phyloP scores from a whole-genome alignment of 2,113 vertebrate genomes.

The Vulpes lagopus region DNA sequence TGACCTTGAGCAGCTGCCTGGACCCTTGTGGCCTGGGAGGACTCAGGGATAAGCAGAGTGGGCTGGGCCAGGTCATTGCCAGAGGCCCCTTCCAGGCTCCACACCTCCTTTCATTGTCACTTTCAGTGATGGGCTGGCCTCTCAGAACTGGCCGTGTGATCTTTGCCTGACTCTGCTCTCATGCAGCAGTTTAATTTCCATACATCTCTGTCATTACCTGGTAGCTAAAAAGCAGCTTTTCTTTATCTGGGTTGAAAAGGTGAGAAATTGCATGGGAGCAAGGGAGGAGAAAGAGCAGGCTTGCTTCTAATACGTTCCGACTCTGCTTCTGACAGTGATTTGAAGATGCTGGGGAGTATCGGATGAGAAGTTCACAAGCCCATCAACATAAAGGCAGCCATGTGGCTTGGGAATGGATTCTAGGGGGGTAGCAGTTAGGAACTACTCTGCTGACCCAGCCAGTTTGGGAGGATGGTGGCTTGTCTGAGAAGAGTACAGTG shows the following conservation, averaged over 20 bases:
- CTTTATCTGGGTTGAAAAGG: background rate
- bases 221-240: background rate
- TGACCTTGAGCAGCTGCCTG: background rate
- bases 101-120: too few relatives aligned
- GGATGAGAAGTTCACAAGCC: background rate
- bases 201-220: background rate
- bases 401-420: background rate
- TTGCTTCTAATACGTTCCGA: accelerated
- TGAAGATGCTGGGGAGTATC: background rate
- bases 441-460: background rate
- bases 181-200: background rate
- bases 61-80: background rate
- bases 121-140: background rate
- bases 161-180: background rate
- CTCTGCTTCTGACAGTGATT: background rate
- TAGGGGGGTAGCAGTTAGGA: background rate
- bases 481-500: background rate
- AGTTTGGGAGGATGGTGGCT: background rate
- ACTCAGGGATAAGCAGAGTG: background rate
- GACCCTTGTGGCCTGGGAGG: background rate
- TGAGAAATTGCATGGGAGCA: background rate
- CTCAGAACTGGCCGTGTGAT: background rate
- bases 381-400: background rate
- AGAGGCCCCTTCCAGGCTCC: background rate
- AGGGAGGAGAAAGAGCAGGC: background rate